Evolutionary conservation across 2,113 vertebrate species (phyloP).

Genomic region (Leucoraja erinaceus): DNA sequence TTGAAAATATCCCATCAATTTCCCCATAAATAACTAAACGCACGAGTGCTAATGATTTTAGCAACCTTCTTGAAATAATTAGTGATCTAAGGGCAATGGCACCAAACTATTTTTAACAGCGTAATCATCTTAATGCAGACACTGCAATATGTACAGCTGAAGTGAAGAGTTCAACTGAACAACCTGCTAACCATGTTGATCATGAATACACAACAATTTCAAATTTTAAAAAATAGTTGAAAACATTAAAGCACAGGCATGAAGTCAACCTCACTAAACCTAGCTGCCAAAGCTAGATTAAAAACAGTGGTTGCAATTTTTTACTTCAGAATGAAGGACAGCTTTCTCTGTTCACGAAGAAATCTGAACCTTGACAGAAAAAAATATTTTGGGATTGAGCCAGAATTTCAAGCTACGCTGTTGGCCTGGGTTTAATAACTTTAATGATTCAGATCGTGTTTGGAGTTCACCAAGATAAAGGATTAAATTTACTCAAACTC

Average conservation of each 20-base stretch:
- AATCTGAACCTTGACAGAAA: not conserved
- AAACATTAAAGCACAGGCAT: not conserved
- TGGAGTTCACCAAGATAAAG: not conserved
- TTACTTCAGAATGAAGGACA: not conserved
- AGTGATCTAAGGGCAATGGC: not conserved
- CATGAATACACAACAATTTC: not conserved
- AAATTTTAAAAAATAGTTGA: not conserved
- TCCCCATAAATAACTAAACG: not conserved
- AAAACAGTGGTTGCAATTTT: not conserved
- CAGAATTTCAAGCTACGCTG: not conserved
- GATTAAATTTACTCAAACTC: not conserved
- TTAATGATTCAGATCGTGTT: not conserved
- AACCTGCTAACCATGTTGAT: not conserved
- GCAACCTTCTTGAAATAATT: constrained; percentile 15
- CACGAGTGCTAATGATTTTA: not conserved
- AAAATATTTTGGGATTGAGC: not conserved
- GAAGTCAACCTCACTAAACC: not conserved
- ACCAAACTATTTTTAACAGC: constrained; percentile 9
- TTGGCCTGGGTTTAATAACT: not conserved
- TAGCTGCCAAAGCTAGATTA: not conserved
- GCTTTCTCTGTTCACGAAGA: not conserved
- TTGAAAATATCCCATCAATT: not conserved
- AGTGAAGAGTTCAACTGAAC: not conserved
- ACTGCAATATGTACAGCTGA: not conserved
- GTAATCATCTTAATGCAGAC: not conserved